These are phyloP conservation scores for Pterobdella sp. DNA, from an alignment of 2,888 invertebrate species.

Conservation along the genomic window DNA sequence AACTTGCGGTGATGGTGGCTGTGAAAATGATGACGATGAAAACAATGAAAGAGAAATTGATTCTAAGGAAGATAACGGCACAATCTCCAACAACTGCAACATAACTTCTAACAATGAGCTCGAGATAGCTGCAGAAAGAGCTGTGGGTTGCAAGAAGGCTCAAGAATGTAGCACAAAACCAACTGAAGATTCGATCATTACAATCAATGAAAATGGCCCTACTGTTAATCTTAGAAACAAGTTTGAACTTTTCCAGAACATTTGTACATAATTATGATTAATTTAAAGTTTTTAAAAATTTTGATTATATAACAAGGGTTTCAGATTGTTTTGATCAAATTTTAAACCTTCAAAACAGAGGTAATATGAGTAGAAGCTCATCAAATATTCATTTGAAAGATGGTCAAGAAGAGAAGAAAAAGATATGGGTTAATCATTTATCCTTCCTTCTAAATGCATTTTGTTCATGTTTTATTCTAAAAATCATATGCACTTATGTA, in stretches of 20 bases:
- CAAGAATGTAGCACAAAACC: no score
- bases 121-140: no score
- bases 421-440: constrained; percentile 4
- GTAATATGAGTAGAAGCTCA: background rate
- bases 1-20: background rate
- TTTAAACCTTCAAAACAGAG: background rate
- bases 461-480: background rate
- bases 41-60: background rate
- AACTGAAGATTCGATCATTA: background rate
- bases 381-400: background rate
- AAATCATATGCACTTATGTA: no score
- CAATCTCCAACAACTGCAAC: background rate
- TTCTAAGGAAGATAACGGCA: background rate
- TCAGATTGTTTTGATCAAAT: background rate
- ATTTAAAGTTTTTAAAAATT: no score
- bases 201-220: background rate
- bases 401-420: constrained; percentile 4
- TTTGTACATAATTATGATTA: no score
- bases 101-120: background rate
- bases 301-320: no score
- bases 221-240: background rate
- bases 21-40: constrained; percentile 12
- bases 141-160: no score
- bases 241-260: background rate
- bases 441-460: background rate